These are phyloP conservation scores for Thinocorus orbignyianus DNA, from an alignment of 2,113 vertebrate genomes.

Conservation along the genomic window DNA sequence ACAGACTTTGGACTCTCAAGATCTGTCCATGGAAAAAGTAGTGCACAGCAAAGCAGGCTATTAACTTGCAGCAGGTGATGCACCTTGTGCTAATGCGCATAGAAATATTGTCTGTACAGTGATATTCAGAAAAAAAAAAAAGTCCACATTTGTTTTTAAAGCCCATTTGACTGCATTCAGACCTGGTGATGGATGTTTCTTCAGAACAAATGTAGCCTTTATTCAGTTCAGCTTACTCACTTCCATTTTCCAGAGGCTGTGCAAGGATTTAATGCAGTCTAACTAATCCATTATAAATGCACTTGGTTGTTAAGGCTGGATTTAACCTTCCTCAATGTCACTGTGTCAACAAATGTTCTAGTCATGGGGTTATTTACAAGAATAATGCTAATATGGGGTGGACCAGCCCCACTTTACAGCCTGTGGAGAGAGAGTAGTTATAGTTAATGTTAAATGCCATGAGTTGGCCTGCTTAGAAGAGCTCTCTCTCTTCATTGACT, in stretches of 20 bases:
- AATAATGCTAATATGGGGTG: not conserved
- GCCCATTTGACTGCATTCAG: not conserved
- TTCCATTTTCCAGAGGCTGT: constrained; percentile 22
- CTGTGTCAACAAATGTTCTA: not conserved
- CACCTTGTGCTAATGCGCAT: not conserved
- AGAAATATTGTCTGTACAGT: not conserved
- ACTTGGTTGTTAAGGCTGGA: not conserved
- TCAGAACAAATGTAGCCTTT: constrained; percentile 11
- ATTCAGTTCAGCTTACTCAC: constrained; percentile 1
- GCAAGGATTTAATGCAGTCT: constrained; percentile 23
- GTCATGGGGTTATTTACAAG: not conserved
- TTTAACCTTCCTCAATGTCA: constrained; percentile 44
- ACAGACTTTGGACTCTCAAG: not conserved
- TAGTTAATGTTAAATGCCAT: not conserved
- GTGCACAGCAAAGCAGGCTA: not conserved
- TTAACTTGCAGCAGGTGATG: not conserved
- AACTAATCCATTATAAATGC: constrained; percentile 20
- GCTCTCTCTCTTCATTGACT: not conserved
- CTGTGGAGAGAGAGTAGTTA: not conserved
- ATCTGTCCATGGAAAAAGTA: not conserved
- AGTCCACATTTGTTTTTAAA: not conserved
- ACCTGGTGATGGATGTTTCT: not conserved
- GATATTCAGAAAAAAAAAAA: not conserved
- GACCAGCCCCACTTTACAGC: not conserved
- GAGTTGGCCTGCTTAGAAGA: not conserved